Base-by-base conservation (phyloP, 2,888 invertebrate genomes). In the Heteromyza rotundicornis region DNA sequence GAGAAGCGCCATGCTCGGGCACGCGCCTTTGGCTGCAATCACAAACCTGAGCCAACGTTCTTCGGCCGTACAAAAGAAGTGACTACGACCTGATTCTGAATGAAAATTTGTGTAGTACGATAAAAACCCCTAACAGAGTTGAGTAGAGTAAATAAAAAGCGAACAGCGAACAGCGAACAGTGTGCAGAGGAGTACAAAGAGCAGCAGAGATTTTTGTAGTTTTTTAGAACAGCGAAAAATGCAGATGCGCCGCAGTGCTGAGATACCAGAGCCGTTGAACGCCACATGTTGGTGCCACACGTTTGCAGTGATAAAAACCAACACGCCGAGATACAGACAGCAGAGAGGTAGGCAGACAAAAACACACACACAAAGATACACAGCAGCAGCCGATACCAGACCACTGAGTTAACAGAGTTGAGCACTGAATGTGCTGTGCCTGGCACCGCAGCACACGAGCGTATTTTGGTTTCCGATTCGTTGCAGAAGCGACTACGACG, bases 21-120 rank as follows among this genome's bases (percentile, higher is more conserved):
- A 70, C 70, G 70, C 70, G 70, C 70, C 63, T 62, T 70, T 63
- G 58, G n/a, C n/a, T n/a, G n/a, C n/a, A n/a, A n/a, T n/a, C 61
- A 56, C 60, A 57, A 66, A 60, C 63, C 64, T 66, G 66, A 67
- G 63, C 63, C 16, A 40, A 40, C 10, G 14, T n/a, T n/a, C n/a
- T n/a, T n/a, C n/a, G n/a, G n/a, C n/a, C n/a, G n/a, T n/a, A n/a
- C n/a, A n/a, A n/a, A n/a, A n/a, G n/a, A n/a, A n/a, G n/a, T n/a
- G n/a, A 10, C 2, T 10, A 7, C 40, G 40, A 67, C 63, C 63
- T 51, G 24, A 63, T 63, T 63, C 50, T 40, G 40, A 40, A 40
- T 40, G 40, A 40, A 40, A 40, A 40, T 40, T 27, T 5, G 5
- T 7, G 27, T 7, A 27, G 27, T 27, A 27, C 10, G 27, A 27